Evolutionary conservation across 37 sponge, comb jelly and placozoan species (phyloP).

Genomic region (Cliona cf. orientalis): DNA sequence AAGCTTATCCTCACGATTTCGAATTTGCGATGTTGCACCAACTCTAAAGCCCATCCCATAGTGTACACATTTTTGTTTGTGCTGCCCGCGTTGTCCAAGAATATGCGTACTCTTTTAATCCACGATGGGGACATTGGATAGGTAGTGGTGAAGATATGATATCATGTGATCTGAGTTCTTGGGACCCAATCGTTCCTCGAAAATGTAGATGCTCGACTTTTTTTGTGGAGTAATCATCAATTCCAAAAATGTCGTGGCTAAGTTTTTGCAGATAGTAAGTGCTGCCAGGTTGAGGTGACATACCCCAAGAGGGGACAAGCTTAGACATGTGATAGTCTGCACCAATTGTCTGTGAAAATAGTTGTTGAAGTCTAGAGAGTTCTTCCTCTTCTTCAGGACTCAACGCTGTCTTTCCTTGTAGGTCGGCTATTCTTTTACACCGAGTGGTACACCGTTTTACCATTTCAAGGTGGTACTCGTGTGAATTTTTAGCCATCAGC

Average conservation of each 20-base stretch:
- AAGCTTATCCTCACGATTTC: too few species aligned
- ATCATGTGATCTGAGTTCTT: neutral
- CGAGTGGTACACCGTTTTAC: neutral
- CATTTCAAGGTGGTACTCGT: neutral
- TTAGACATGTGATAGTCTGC: too few species aligned
- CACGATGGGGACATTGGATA: neutral
- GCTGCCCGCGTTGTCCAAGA: neutral
- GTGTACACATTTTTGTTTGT: neutral
- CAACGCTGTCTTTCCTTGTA: neutral
- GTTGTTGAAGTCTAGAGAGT: too few species aligned
- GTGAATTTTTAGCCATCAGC: neutral
- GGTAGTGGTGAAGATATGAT: neutral
- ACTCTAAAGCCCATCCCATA: neutral
- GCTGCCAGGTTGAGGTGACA: neutral
- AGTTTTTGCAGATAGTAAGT: neutral
- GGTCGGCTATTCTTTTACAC: neutral
- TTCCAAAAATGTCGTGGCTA: neutral
- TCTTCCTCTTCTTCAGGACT: neutral
- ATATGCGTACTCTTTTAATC: neutral
- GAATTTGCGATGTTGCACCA: neutral
- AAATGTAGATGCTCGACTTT: too few species aligned
- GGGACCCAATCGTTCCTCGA: neutral
- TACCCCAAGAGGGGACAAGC: neutral
- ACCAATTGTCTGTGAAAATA: neutral
- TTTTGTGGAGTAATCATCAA: neutral